These are phyloP conservation scores for Laterallus jamaicensis DNA, from an alignment of 2,113 vertebrate genomes.

Conservation along the genomic window DNA sequence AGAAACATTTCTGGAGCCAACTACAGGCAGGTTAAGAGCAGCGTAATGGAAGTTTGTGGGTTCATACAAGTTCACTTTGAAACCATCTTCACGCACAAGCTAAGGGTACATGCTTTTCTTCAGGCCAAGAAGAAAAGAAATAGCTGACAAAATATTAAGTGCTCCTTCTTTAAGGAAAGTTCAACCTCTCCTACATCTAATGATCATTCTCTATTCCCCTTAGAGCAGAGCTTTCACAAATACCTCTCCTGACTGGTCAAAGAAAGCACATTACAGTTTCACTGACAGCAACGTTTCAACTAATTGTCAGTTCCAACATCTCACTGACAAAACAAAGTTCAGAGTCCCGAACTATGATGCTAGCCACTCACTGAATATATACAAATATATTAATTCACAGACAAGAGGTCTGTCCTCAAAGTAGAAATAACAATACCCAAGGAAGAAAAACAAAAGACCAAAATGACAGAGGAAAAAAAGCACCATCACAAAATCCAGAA, in stretches of 20 bases:
- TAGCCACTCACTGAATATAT: not conserved
- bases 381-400: not conserved
- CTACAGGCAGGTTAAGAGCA: not conserved
- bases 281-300: not conserved
- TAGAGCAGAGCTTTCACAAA: not conserved
- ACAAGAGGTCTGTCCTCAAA: not conserved
- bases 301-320: not conserved
- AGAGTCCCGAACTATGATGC: not conserved
- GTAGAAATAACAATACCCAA: not conserved
- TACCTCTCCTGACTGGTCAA: not conserved
- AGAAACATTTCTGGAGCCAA: not conserved
- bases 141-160: not conserved
- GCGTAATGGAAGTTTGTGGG: not conserved
- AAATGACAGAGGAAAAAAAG: not conserved
- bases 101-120: no score
- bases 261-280: not conserved
- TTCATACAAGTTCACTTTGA: not conserved
- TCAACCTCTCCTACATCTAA: not conserved
- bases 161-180: no score
- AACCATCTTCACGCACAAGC: not conserved
- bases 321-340: not conserved
- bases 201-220: not conserved
- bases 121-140: not conserved
- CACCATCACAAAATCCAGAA: not conserved
- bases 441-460: not conserved